phyloP scores from a whole-genome alignment of 2,888 invertebrate genomes.

The Polydrusus pterygomalis region DNA sequence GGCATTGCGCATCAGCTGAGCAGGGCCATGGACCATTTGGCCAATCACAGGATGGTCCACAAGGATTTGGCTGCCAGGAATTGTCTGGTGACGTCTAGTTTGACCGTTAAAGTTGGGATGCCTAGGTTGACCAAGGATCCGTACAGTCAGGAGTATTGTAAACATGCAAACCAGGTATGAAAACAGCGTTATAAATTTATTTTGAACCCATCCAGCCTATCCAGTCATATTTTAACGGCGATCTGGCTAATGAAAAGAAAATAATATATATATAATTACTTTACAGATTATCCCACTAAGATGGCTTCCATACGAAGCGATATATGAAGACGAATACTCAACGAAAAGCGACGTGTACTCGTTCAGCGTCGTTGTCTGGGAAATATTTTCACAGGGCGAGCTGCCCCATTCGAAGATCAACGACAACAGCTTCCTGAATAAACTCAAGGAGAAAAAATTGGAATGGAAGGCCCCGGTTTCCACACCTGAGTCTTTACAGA shows the following conservation, averaged over 20 bases:
- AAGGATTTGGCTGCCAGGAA: constrained; percentile 94
- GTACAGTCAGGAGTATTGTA: constrained; percentile 92
- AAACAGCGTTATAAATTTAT: neutral
- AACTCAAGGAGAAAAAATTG: constrained; percentile 79
- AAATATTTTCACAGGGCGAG: constrained; percentile 87
- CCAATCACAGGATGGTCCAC: constrained; percentile 87
- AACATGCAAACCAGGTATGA: constrained; percentile 83
- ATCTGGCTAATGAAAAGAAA: too few relatives aligned
- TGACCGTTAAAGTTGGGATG: constrained; percentile 89
- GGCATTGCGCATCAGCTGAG: constrained; percentile 86
- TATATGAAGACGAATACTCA: constrained; percentile 92
- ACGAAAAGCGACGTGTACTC: constrained; percentile 96
- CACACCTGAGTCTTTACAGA: constrained; percentile 77
- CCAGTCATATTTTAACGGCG: too few relatives aligned
- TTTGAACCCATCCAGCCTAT: too few relatives aligned
- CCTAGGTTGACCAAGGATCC: constrained; percentile 88
- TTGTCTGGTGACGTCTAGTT: constrained; percentile 88
- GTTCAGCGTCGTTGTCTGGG: constrained; percentile 92
- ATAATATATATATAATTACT: neutral
- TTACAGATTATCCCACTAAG: constrained; percentile 86
- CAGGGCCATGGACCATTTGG: constrained; percentile 86
- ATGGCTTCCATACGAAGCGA: constrained; percentile 93
- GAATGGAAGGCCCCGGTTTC: constrained; percentile 82
- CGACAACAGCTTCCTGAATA: constrained; percentile 82
- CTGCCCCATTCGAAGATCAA: constrained; percentile 84